Base-by-base conservation (phyloP, 2,113 vertebrate genomes). In the Hypocryptadius cinnamomeus region DNA sequence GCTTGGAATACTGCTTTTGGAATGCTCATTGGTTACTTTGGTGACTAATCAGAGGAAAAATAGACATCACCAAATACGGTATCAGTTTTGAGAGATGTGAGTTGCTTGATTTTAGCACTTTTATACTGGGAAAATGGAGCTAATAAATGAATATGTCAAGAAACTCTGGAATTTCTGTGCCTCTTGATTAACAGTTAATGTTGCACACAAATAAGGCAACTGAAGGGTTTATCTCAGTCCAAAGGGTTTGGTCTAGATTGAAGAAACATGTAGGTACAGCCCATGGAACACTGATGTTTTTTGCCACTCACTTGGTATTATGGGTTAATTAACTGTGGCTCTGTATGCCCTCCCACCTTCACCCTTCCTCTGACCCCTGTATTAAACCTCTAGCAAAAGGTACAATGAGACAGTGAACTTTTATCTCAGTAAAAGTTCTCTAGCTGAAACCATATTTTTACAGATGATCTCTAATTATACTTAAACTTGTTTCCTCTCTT, bases 301-400 rank as follows among this genome's bases (percentile, higher is more conserved):
- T 33, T 74, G 31, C 27, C 9, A 10, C 15, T 24, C 4, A 7
- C 1, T 60, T 21, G 42, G 17, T 70, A 1, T 18, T 72, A 12
- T 48, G 16, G 30, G 14, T 56, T 77, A 79, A 24, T 44, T 79
- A 77, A 27, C 56, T 42, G 25, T 23, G 24, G 8, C 10, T 92
- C 28, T 51, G 4, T 39, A 24, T 77, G 72, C 11, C 13, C 12
- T 54, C 16, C 9, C 13, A 56, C 11, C 28, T 48, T 60, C 1
- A 15, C 11, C 3, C 2, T 45, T 70, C 16, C 1, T 47, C 6
- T 3, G 40, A 17, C 3, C 16, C 21, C 9, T 64, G 3, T 16
- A 33, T n/a, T 85, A 65, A 66, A 64, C 3, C 11, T 57, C 15
- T 72, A 54, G 25, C 28, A 51, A 68, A 73, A 80, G 4, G 9